phyloP scores from a whole-genome alignment of 2,888 invertebrate genomes.

The Drosophila merina region DNA sequence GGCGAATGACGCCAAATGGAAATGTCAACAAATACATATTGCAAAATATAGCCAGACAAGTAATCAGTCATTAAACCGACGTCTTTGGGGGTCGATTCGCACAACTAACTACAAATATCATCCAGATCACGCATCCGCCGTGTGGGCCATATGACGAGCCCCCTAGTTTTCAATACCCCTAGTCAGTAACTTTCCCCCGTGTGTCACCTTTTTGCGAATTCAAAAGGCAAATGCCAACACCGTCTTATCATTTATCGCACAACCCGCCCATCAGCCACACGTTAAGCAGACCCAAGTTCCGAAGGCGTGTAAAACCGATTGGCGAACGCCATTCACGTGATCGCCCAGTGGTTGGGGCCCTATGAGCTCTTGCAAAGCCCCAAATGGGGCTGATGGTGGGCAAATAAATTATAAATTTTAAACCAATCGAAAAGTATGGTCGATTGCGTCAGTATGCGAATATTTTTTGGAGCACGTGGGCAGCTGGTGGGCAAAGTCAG shows the following conservation, averaged over 20 bases:
- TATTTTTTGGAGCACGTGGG: conserved; percentile 49
- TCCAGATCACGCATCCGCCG: conserved; percentile 35
- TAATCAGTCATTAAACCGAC: conserved; percentile 21
- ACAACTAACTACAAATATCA: conserved; percentile 3
- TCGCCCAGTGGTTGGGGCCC: conserved; percentile 24
- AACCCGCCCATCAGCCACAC: conserved; percentile 15
- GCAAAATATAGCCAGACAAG: background rate
- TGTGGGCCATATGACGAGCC: conserved; percentile 44
- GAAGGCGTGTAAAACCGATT: conserved; percentile 25
- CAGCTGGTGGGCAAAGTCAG: conserved; percentile 45
- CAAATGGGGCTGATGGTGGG: conserved; percentile 6
- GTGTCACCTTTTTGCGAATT: conserved; percentile 17
- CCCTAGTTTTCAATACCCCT: conserved; percentile 13
- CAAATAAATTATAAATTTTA: background rate
- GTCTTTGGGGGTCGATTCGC: conserved; percentile 1
- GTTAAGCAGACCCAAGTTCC: conserved; percentile 5
- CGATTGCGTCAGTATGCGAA: conserved; percentile 26
- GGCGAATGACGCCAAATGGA: conserved; percentile 19
- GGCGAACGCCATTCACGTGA: conserved; percentile 37
- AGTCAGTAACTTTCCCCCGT: conserved; percentile 40
- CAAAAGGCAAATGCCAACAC: conserved; percentile 16
- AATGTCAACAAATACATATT: conserved; percentile 37
- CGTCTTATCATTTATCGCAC: conserved; percentile 30
- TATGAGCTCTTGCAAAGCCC: background rate
- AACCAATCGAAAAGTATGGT: conserved; percentile 11